These are phyloP conservation scores for Lutjanus erythropterus DNA, from an alignment of 2,113 vertebrate genomes.

Conservation along the genomic window DNA sequence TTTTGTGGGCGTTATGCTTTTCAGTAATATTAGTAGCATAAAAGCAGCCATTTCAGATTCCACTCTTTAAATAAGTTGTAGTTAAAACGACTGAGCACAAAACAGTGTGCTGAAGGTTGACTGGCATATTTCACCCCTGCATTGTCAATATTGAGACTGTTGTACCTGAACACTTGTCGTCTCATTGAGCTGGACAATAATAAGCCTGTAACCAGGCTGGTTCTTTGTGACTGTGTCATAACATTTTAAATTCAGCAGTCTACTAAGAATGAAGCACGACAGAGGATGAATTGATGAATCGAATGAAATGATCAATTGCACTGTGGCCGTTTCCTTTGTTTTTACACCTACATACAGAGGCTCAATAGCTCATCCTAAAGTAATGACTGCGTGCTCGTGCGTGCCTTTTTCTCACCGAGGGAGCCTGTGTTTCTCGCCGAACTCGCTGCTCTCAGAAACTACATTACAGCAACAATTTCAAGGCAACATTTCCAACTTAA, in stretches of 20 bases:
- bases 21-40: background rate
- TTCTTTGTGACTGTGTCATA: background rate
- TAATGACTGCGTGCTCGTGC: constrained; percentile 37
- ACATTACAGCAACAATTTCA: background rate
- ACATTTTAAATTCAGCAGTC: background rate
- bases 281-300: background rate
- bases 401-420: background rate
- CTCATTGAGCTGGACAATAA: background rate
- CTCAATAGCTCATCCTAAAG: constrained; percentile 41
- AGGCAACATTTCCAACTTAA: background rate
- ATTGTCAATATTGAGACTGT: background rate
- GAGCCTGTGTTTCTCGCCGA: background rate
- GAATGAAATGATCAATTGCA: constrained; percentile 5
- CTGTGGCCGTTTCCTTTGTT: constrained; percentile 13
- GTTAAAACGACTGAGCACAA: background rate
- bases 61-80: background rate
- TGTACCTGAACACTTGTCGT: no score
- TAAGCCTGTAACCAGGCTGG: background rate
- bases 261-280: background rate
- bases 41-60: background rate
- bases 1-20: no score
- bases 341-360: constrained; percentile 10
- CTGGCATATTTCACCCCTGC: background rate
- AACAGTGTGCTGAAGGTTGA: background rate
- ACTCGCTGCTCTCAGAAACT: background rate